Percentiles rank a stretch among this genome's conserved stretches.
Conservation (phyloP, 2,888 invertebrate genomes). For the Oxyteleia sp. region DNA sequence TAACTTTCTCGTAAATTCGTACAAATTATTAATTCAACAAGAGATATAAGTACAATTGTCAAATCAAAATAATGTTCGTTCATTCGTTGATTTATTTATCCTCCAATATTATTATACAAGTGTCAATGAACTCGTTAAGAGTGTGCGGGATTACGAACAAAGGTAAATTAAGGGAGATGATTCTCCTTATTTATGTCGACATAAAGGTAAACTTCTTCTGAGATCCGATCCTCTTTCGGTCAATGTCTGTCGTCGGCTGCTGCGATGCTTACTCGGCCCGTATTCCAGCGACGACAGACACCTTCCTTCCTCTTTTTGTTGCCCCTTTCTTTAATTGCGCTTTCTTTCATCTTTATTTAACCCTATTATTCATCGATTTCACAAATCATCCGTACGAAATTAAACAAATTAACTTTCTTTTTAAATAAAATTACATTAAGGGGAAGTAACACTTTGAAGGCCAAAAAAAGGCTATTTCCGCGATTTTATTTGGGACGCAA, state of each 20-base stretch:
- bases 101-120: conserved; percentile 18
- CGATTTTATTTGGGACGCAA: no score
- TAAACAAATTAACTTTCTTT: no score
- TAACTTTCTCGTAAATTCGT: no score
- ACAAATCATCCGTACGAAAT: no score
- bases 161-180: conserved; percentile 73
- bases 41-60: no score
- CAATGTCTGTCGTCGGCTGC: conserved; percentile 84
- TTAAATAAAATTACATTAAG: no score
- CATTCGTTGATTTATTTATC: conserved; percentile 19
- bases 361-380: background rate
- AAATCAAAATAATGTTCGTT: conserved; percentile 22
- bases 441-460: no score
- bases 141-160: conserved; percentile 70
- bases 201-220: conserved; percentile 84
- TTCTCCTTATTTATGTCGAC: conserved; percentile 83
- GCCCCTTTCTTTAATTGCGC: conserved; percentile 20
- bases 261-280: conserved; percentile 70
- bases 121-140: conserved; percentile 62
- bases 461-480: no score
- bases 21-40: no score
- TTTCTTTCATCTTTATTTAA: conserved; percentile 43
- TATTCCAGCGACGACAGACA: conserved; percentile 76
- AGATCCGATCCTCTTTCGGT: conserved; percentile 81
- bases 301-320: conserved; percentile 78